Conservation (phyloP, 1,140 invertebrate genomes). For the Drosophila mayri region DNA sequence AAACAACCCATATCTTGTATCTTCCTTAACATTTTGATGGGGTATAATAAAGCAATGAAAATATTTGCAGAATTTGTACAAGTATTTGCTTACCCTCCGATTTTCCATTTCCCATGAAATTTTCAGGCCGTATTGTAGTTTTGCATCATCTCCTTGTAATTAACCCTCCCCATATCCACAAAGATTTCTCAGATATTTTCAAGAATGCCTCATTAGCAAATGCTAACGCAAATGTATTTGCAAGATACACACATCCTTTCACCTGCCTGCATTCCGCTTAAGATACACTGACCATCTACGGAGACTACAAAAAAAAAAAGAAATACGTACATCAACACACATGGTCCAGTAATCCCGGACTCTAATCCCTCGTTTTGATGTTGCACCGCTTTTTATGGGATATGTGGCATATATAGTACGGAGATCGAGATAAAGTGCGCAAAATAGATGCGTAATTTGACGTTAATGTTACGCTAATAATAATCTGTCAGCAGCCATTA, state of each 20-base stretch:
- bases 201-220: conserved; percentile 21
- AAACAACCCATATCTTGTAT: neutral
- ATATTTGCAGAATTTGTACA: conserved; percentile 1
- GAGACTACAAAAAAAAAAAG: neutral
- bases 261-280: conserved; percentile 33
- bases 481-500: conserved; percentile 83
- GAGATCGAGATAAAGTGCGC: conserved; percentile 72
- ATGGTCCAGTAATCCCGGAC: conserved; percentile 41
- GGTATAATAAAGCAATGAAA: neutral
- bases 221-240: conserved; percentile 1
- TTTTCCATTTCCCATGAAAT: neutral
- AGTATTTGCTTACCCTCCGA: neutral
- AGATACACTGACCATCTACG: conserved; percentile 42
- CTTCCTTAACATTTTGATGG: neutral
- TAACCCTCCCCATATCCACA: conserved; percentile 3
- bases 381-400: conserved; percentile 42
- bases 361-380: conserved; percentile 31
- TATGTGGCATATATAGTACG: conserved; percentile 27
- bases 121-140: neutral
- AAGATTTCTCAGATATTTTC: conserved; percentile 22
- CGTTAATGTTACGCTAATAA: conserved; percentile 85
- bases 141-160: conserved; percentile 14
- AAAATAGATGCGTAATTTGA: conserved; percentile 84
- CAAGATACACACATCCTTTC: conserved; percentile 21
- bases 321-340: conserved; percentile 6